These are phyloP conservation scores for Caradrina kadenii DNA, from an alignment of 2,888 invertebrate genomes.

Conservation along the genomic window DNA sequence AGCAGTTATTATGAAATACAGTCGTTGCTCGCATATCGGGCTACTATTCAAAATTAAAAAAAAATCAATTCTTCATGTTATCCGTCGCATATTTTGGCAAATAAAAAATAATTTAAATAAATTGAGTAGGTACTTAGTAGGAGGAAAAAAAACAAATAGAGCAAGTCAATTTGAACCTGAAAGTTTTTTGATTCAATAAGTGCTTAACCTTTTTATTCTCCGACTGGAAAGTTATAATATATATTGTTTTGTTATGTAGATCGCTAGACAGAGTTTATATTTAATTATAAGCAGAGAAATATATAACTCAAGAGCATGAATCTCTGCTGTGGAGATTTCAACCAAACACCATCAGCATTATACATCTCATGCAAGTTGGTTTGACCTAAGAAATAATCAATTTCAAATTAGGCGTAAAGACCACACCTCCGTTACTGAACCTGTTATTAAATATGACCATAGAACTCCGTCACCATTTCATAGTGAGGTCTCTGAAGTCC, in stretches of 20 bases:
- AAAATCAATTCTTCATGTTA: not conserved
- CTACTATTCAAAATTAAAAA: not conserved
- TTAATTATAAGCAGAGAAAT: not conserved
- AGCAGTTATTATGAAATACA: not conserved
- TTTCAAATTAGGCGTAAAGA: not conserved
- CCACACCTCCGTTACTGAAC: not conserved
- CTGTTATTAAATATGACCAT: not conserved
- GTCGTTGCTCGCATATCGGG: not conserved
- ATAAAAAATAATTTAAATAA: too few species aligned
- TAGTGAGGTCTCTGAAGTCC: not conserved
- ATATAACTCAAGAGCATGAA: not conserved
- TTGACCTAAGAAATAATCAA: not conserved
- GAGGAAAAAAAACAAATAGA: too few species aligned
- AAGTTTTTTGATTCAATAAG: not conserved
- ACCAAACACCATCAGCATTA: not conserved
- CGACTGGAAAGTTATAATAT: not conserved
- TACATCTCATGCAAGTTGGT: not conserved
- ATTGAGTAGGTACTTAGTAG: too few species aligned
- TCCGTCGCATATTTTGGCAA: too few species aligned
- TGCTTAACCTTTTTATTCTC: not conserved
- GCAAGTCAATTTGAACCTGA: too few species aligned
- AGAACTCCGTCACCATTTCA: not conserved
- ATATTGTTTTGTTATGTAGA: not conserved
- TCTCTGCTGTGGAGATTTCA: not conserved
- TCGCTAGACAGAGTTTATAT: not conserved